phyloP scores from a whole-genome alignment of 2,888 invertebrate genomes.

The Macrophya alboannulata region DNA sequence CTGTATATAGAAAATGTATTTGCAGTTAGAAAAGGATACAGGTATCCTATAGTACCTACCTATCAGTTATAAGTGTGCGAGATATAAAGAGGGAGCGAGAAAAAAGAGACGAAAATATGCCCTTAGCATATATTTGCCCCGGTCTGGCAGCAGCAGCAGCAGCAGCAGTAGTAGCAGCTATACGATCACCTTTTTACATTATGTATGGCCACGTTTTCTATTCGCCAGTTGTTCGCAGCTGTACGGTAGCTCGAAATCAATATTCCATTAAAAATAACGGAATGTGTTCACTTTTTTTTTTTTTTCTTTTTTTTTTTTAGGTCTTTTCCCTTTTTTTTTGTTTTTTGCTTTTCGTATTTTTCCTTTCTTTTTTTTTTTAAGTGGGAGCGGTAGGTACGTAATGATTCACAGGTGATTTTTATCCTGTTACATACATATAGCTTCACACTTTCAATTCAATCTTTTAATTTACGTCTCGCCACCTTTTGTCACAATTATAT shows the following conservation, averaged over 20 bases:
- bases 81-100: too few relatives aligned
- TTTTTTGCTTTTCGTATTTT: too few relatives aligned
- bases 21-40: neutral
- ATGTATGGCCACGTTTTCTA: slow-evolving; percentile 50
- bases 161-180: neutral
- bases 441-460: neutral
- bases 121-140: slow-evolving; percentile 42
- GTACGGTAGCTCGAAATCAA: slow-evolving; percentile 14
- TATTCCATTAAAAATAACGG: slow-evolving; percentile 47
- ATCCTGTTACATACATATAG: neutral
- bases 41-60: too few relatives aligned
- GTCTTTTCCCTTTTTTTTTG: neutral
- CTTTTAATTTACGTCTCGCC: neutral
- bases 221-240: slow-evolving; percentile 30
- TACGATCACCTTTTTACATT: slow-evolving; percentile 33
- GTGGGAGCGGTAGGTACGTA: neutral
- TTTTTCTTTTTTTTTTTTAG: neutral
- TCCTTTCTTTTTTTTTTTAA: neutral
- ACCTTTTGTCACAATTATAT: neutral
- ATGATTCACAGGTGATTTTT: neutral
- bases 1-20: slow-evolving; percentile 35
- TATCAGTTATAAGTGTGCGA: neutral
- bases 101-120: slow-evolving; percentile 37
- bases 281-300: neutral
- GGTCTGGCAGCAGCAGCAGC: neutral